Evolutionary conservation across 2,797 vertebrate species (phyloP).

Genomic region (Schizopygopsis pylzovi): DNA sequence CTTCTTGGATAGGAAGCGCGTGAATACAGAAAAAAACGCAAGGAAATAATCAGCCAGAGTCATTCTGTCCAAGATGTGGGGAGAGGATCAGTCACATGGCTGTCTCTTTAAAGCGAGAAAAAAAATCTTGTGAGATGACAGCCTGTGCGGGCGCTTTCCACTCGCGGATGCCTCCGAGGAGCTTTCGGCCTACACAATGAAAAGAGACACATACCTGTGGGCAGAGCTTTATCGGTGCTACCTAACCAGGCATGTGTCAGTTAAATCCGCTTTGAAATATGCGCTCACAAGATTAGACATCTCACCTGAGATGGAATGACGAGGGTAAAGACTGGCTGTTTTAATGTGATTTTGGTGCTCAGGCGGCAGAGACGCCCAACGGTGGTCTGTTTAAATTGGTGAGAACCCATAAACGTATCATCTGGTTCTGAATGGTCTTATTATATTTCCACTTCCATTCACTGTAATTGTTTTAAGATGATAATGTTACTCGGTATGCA

Average conservation of each 20-base stretch:
- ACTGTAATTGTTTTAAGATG: not conserved
- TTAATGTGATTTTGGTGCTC: constrained; percentile 12
- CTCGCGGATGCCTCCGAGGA: constrained; percentile 14
- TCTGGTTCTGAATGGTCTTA: not conserved
- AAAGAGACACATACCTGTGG: constrained; percentile 41
- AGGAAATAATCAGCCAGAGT: constrained; percentile 44
- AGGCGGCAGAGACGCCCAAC: not conserved
- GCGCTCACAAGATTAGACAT: constrained; percentile 29
- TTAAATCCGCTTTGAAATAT: constrained; percentile 25
- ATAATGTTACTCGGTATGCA: not conserved
- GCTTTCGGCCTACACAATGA: constrained; percentile 34
- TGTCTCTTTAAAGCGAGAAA: not conserved
- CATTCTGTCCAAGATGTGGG: constrained; percentile 23
- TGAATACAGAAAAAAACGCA: not conserved
- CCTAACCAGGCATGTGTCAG: constrained; percentile 31
- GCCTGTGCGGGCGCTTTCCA: constrained; percentile 19
- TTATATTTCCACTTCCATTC: not conserved
- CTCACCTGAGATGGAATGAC: constrained; percentile 13
- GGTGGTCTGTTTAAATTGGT: not conserved
- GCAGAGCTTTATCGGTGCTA: constrained; percentile 23
- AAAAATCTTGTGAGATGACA: constrained; percentile 18
- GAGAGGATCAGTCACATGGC: constrained; percentile 39
- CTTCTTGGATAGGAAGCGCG: not conserved
- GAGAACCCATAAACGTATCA: not conserved
- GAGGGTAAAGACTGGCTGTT: not conserved